A percentile compares a stretch with the other conserved stretches of the same genome.
Evolutionary conservation across 1,140 invertebrate genomes (phyloP).

Genomic region (Plutomurus gul): DNA sequence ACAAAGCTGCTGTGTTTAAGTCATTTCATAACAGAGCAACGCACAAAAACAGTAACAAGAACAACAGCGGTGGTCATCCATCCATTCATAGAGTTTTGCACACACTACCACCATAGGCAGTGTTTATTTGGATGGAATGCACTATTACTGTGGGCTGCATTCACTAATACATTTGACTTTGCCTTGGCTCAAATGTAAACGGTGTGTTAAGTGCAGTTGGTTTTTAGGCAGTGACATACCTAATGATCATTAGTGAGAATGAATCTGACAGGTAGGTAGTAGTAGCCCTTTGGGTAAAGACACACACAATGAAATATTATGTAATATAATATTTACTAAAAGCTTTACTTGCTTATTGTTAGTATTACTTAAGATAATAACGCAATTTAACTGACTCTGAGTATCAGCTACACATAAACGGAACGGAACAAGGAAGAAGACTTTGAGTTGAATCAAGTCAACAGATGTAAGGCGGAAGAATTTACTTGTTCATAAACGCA

Average conservation of each 20-base stretch:
- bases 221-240: neutral
- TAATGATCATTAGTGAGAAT: neutral
- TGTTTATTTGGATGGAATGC: too few species aligned
- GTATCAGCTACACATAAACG: neutral
- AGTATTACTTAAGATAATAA: neutral
- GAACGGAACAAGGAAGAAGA: neutral
- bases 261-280: neutral
- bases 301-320: neutral
- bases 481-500: neutral
- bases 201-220: neutral
- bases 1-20: too few species aligned
- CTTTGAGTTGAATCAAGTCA: neutral
- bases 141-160: too few species aligned
- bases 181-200: neutral
- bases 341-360: neutral
- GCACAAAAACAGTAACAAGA: neutral
- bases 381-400: neutral
- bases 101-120: neutral
- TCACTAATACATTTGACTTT: constrained; percentile 15
- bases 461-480: constrained; percentile 7
- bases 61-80: neutral
- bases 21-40: neutral
- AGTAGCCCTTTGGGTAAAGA: neutral
- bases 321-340: neutral
- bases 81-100: neutral